These are phyloP conservation scores for Onthophagus sagittarius DNA, from an alignment of 2,888 invertebrate genomes.

Conservation along the genomic window DNA sequence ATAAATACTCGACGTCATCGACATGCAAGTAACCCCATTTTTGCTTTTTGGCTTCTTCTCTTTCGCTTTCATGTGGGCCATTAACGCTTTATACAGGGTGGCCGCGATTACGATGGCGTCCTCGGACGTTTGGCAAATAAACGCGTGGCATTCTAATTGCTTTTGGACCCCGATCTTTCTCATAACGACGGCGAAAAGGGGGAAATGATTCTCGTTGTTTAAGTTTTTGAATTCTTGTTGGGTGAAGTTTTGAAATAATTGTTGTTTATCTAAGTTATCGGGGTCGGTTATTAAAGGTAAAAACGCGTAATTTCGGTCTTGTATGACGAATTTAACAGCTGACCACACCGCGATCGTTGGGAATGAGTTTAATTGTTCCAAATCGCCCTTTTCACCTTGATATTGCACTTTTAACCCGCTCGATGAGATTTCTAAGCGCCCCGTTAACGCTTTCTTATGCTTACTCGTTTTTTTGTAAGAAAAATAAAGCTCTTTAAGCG, in stretches of 20 bases:
- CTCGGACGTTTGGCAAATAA: conserved; percentile 84
- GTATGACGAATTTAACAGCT: conserved; percentile 78
- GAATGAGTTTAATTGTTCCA: conserved; percentile 74
- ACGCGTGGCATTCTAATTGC: conserved; percentile 85
- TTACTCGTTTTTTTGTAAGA: conserved; percentile 56
- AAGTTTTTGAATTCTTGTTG: conserved; percentile 53
- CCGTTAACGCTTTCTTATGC: conserved; percentile 54
- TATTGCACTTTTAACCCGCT: conserved; percentile 71
- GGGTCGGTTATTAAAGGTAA: conserved; percentile 81
- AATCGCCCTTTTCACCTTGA: conserved; percentile 59
- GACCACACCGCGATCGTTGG: conserved; percentile 93
- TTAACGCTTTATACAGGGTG: conserved; percentile 82
- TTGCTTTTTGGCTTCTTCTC: conserved; percentile 63
- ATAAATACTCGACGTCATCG: conserved; percentile 62
- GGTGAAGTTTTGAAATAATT: conserved; percentile 59
- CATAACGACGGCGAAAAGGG: conserved; percentile 89
- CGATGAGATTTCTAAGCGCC: conserved; percentile 64
- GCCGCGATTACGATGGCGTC: conserved; percentile 91
- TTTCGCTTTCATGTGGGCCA: conserved; percentile 71
- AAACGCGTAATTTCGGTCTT: conserved; percentile 69
- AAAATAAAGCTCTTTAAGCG: conserved; percentile 70
- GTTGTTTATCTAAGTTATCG: conserved; percentile 70
- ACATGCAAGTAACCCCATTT: conserved; percentile 75
- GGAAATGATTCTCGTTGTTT: conserved; percentile 64
- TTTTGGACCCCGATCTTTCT: conserved; percentile 72